Conservation (phyloP, 2,888 invertebrate genomes). For the Eupithecia inturbata region DNA sequence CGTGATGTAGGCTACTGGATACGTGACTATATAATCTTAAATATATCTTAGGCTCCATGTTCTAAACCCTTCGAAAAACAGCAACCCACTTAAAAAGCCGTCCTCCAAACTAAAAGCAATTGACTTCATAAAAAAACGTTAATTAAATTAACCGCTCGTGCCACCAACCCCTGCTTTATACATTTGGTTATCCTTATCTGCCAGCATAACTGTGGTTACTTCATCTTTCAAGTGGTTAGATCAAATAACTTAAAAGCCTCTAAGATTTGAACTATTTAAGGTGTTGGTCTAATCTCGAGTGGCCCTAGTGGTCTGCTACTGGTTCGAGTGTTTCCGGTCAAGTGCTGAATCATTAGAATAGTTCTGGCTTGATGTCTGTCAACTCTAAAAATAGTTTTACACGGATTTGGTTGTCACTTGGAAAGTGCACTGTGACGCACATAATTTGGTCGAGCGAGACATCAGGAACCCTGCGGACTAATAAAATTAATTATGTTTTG, state of each 20-base stretch:
- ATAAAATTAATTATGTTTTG: too few relatives aligned
- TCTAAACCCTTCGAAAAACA: neutral
- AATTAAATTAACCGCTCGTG: conserved; percentile 27
- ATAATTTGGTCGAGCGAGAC: too few relatives aligned
- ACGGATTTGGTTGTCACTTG: too few relatives aligned
- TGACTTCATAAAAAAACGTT: conserved; percentile 8
- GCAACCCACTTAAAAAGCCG: neutral
- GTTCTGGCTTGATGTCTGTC: neutral
- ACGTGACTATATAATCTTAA: too few relatives aligned
- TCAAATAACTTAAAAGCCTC: conserved; percentile 66
- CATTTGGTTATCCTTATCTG: conserved; percentile 45
- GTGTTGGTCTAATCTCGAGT: conserved; percentile 77
- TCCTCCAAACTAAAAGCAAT: neutral
- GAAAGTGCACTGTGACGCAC: too few relatives aligned
- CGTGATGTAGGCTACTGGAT: too few relatives aligned
- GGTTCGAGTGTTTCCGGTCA: conserved; percentile 70
- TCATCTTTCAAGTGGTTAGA: conserved; percentile 72
- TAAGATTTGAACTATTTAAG: conserved; percentile 74
- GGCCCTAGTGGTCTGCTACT: conserved; percentile 53
- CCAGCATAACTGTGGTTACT: conserved; percentile 38
- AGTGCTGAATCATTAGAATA: conserved; percentile 21
- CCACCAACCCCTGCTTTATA: conserved; percentile 33
- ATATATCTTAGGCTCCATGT: too few relatives aligned
- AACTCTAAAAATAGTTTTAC: neutral
- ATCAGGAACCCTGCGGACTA: too few relatives aligned